Percentiles rank a stretch among this genome's conserved stretches.
phyloP scores from a whole-genome alignment of 23 tunicate species.

The Halocynthia roretzi region DNA sequence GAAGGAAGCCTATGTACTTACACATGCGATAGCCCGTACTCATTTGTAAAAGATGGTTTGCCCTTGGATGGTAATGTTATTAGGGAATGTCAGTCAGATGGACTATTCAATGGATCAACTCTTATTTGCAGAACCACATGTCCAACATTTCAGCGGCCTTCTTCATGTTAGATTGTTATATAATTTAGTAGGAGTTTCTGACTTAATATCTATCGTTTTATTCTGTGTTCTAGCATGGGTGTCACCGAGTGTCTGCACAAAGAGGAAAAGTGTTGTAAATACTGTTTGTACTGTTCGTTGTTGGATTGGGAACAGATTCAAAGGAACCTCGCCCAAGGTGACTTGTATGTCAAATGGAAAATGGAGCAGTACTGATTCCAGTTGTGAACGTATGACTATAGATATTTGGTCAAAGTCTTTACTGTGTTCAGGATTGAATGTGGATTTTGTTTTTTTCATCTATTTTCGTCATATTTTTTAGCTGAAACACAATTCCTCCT shows the following conservation, averaged over 20 bases:
- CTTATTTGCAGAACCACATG: slow-evolving; percentile 51
- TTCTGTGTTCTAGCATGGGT: too few relatives aligned
- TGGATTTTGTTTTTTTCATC: too few relatives aligned
- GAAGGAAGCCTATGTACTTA: slow-evolving; percentile 28
- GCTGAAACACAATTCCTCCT: neutral
- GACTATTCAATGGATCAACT: slow-evolving; percentile 31
- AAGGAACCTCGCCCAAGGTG: neutral
- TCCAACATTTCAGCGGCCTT: neutral
- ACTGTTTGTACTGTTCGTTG: slow-evolving; percentile 3
- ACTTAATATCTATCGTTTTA: too few relatives aligned
- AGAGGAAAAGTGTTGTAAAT: too few relatives aligned
- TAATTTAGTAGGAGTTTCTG: too few relatives aligned
- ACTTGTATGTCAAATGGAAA: slow-evolving; percentile 52
- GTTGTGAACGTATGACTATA: slow-evolving; percentile 29
- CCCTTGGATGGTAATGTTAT: slow-evolving; percentile 20
- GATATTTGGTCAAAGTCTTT: too few relatives aligned
- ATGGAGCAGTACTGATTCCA: slow-evolving; percentile 36
- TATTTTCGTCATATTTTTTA: neutral
- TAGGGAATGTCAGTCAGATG: slow-evolving; percentile 40
- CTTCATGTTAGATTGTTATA: too few relatives aligned
- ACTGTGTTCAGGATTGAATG: too few relatives aligned
- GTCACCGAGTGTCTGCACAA: too few relatives aligned
- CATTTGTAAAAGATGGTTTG: too few relatives aligned
- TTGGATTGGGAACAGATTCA: neutral
- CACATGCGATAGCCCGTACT: neutral